Percentiles rank a stretch among this genome's conserved stretches.
phyloP scores from a whole-genome alignment of 2,797 vertebrate genomes.

The Cossypha caffra region DNA sequence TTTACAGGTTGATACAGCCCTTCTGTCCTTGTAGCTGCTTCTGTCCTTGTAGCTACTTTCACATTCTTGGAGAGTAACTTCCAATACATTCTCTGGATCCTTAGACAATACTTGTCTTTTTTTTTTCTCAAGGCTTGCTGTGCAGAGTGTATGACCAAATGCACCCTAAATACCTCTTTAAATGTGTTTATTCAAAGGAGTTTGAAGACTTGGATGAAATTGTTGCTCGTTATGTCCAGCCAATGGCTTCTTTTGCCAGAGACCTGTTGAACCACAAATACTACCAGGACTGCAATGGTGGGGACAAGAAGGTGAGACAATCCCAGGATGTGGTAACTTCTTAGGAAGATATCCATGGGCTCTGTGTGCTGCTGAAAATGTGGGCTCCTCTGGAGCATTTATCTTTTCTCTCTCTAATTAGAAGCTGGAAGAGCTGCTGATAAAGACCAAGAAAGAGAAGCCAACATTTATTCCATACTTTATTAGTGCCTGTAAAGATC shows the following conservation, averaged over 20 bases:
- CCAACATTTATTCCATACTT: conserved; percentile 98
- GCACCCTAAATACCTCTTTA: background rate
- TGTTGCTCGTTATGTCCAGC: conserved; percentile 95
- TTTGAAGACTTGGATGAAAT: conserved; percentile 99
- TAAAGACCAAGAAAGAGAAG: conserved; percentile 95
- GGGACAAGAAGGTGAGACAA: conserved; percentile 88
- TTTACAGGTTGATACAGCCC: background rate
- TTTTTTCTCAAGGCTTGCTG: background rate
- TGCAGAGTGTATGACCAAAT: background rate
- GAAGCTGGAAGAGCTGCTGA: conserved; percentile 96
- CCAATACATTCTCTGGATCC: background rate
- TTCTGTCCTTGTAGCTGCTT: background rate
- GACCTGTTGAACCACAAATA: conserved; percentile 96
- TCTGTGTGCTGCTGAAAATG: background rate
- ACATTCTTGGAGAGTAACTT: background rate
- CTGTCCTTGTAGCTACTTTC: background rate
- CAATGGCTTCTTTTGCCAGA: conserved; percentile 97
- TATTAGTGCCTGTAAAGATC: conserved; percentile 93
- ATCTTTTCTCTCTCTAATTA: conserved; percentile 46
- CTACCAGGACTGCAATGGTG: conserved; percentile 91
- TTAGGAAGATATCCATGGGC: background rate
- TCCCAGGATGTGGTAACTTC: background rate
- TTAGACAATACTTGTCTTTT: background rate
- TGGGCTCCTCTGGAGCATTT: background rate
- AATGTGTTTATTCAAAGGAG: conserved; percentile 81